phyloP scores from a whole-genome alignment of 1,140 invertebrate genomes.

The Zaprionus lachaisei region DNA sequence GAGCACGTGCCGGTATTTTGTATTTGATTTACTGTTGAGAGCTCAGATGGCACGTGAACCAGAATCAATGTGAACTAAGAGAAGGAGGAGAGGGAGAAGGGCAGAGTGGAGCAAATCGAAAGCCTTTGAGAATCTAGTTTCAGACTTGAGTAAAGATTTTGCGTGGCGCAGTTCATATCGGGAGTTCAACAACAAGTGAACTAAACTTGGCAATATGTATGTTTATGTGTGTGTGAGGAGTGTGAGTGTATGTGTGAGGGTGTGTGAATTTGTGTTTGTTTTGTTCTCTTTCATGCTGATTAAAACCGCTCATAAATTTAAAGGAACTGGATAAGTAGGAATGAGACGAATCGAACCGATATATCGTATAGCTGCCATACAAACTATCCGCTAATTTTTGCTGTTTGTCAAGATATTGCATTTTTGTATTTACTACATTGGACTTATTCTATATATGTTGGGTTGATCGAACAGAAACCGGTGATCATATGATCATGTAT shows the following conservation, averaged over 20 bases:
- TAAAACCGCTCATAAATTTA: slow-evolving; percentile 3
- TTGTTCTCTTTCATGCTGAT: not conserved
- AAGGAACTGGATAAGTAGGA: not conserved
- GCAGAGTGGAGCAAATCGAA: not conserved
- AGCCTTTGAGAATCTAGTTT: slow-evolving; percentile 24
- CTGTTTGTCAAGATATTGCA: too few species aligned
- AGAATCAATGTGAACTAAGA: not conserved
- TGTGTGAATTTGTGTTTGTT: not conserved
- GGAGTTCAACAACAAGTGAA: not conserved
- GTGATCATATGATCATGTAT: too few species aligned
- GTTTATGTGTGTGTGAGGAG: not conserved
- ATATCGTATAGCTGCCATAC: too few species aligned
- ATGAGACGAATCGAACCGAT: too few species aligned
- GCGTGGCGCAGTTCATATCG: not conserved
- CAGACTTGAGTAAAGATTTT: slow-evolving; percentile 11
- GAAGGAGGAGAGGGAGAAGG: not conserved
- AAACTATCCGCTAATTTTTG: too few species aligned
- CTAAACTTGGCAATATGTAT: not conserved
- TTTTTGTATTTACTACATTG: too few species aligned
- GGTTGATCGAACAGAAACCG: too few species aligned
- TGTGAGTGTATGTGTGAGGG: not conserved
- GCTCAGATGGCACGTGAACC: slow-evolving; percentile 43
- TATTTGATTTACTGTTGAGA: slow-evolving; percentile 74
- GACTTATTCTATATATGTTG: too few species aligned
- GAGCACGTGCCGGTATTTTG: slow-evolving; percentile 75